Conservation (phyloP, 2,797 vertebrate species). For the Babyrousa celebensis region DNA sequence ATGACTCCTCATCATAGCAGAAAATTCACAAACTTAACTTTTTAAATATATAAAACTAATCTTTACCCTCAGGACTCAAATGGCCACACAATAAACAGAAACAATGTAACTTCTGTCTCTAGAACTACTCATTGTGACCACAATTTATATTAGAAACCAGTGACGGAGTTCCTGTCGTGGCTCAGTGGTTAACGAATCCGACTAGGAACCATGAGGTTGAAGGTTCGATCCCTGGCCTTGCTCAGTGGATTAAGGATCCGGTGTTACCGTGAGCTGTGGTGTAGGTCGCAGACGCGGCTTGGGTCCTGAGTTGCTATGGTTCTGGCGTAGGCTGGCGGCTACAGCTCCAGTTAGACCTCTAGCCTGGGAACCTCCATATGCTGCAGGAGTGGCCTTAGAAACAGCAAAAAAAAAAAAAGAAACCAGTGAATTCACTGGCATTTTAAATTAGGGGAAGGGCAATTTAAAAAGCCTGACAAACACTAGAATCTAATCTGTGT, state of each 20-base stretch:
- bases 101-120: neutral
- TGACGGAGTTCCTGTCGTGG: neutral
- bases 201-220: no score
- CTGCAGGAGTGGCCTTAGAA: no score
- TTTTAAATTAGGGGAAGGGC: neutral
- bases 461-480: neutral
- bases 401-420: neutral
- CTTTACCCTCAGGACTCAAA: neutral
- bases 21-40: conserved; percentile 14
- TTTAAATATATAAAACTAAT: conserved; percentile 43
- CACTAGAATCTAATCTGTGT: neutral
- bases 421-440: neutral
- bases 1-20: neutral
- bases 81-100: neutral
- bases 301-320: no score
- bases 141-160: neutral
- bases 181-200: no score
- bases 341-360: no score
- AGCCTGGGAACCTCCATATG: no score
- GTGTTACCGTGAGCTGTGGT: no score
- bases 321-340: no score
- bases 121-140: neutral
- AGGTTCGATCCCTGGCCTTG: no score
- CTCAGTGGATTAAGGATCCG: no score
- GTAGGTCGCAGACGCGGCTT: no score